A percentile compares a stretch with the other conserved stretches of the same genome.
Evolutionary conservation across 2,797 vertebrate species (phyloP).

Genomic region (Ambastaia sidthimunki): DNA sequence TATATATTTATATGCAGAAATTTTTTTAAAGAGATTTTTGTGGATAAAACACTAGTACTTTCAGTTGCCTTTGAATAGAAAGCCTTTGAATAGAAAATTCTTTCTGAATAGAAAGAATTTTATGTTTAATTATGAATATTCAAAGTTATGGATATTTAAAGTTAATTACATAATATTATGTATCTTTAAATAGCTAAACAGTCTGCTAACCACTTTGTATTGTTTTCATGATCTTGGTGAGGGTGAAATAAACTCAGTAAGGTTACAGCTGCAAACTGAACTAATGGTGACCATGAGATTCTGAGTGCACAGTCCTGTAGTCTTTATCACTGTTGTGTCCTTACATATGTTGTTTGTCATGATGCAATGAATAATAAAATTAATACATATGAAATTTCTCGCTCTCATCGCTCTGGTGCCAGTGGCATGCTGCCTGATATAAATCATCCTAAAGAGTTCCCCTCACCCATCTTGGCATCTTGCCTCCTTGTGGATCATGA

Average conservation of each 20-base stretch:
- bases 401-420: background rate
- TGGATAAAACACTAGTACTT: background rate
- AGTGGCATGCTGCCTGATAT: background rate
- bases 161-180: background rate
- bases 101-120: too few relatives aligned
- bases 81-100: background rate
- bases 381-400: background rate
- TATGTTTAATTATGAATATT: background rate
- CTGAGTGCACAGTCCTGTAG: background rate
- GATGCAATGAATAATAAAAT: background rate
- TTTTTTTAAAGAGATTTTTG: background rate
- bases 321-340: background rate
- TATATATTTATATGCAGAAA: background rate
- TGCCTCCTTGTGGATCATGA: constrained; percentile 89
- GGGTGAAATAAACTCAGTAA: background rate
- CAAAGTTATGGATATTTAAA: too few relatives aligned
- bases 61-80: background rate
- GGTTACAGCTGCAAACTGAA: too few relatives aligned
- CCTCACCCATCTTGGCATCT: constrained; percentile 92
- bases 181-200: background rate
- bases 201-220: background rate
- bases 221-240: background rate
- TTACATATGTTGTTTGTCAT: background rate
- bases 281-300: background rate
- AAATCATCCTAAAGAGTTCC: background rate